These are phyloP conservation scores for human (Homo sapiens) DNA, from an alignment of 2,113 vertebrate genomes.

Conservation along the genomic window GRCh38 chr4:63322501-63323000, in stretches of 20 bases:
- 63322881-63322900: not conserved
- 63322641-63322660: not conserved
- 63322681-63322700: not conserved
- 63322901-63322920: not conserved
- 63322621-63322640: not conserved
- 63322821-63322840: not conserved
- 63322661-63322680: not conserved
- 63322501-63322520: not conserved
- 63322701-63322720: not conserved
- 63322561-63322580: not conserved
- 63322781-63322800: not conserved
- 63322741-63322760: not conserved
- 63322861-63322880: not conserved
- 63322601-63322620: not conserved
- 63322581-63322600: not conserved
- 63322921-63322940: not conserved
- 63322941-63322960: not conserved
- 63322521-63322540: not conserved
- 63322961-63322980: not conserved
- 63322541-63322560: not conserved
- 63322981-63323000: not conserved
- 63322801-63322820: not conserved
- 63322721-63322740: not conserved
- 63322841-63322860: not conserved
- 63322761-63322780: rapidly evolving